Base-by-base conservation (phyloP, 2,113 vertebrate species). In the Dipodomys ordii region DNA sequence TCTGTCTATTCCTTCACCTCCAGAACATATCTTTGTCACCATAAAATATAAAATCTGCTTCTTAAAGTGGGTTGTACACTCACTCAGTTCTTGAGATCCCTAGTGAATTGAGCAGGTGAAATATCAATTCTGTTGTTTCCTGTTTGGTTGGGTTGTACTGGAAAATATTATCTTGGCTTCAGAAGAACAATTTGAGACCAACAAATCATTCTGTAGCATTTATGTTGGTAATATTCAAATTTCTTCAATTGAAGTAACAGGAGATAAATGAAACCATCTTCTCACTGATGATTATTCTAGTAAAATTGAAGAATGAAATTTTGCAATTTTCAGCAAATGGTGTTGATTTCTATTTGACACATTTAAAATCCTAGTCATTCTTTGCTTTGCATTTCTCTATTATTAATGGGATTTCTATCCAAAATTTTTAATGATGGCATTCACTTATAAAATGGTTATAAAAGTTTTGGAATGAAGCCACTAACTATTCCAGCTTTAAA, bases 361-460 rank as follows among this genome's bases (percentile, higher is more conserved):
- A 30, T 32, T 94, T 72, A 91, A 88, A 88, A 18, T 72, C 25
- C 23, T 69, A 57, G 85, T 35, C 49, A 67, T 18, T 94, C 87
- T 89, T 86, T 78, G n/a, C 28, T 69, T 64, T 92, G 12, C 28
- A 1, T 91, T 60, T 90, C 28, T 83, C 28, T 44, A 83, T 20
- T 83, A 60, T 67, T 95, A 77, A 87, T 6, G 49, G 10, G 2
- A 46, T 74, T 64, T 94, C 2, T 86, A 77, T 93, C 23, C 68
- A 87, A 60, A 64, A 77, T 88, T 95, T 74, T 96, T 97, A 95
- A 88, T 87, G 80, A 87, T 71, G 12, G 35, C 49, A 78, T 83
- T 96, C 67, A 89, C 69, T 96, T 97, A 94, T 91, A 95, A 97
- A 96, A 79, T 88, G 35, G 15, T 79, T 96, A 92, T 53, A 57